Percentiles rank a stretch among this genome's conserved stretches.
Conservation (phyloP, 2,888 invertebrate genomes). For the Spodoptera picta region DNA sequence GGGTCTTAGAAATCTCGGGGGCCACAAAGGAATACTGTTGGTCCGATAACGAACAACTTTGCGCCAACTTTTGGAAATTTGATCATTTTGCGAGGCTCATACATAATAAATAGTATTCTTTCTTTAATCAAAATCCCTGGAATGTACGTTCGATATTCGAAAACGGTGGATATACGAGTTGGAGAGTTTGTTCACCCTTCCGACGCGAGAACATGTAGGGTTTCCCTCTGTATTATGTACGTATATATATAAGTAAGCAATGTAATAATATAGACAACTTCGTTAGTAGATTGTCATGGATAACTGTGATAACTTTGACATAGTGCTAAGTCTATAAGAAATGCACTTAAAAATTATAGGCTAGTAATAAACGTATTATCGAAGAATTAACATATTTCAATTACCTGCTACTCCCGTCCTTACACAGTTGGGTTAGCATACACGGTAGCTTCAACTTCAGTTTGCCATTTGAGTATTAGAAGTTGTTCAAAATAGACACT, state of each 20-base stretch:
- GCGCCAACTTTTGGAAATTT: constrained; percentile 46
- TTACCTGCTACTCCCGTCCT: no score
- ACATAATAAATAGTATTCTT: constrained; percentile 47
- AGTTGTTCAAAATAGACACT: no score
- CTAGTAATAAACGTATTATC: no score
- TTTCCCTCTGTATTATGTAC: constrained; percentile 20
- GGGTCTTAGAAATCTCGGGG: constrained; percentile 34
- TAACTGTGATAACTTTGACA: no score
- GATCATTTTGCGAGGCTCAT: constrained; percentile 45
- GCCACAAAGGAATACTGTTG: constrained; percentile 37
- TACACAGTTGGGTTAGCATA: no score
- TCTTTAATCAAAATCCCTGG: constrained; percentile 36
- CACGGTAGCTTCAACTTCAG: no score
- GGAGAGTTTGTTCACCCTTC: constrained; percentile 40
- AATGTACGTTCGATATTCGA: constrained; percentile 31
- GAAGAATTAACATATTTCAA: no score
- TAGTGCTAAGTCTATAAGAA: no score
- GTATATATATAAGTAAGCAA: constrained; percentile 9
- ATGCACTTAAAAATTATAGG: no score
- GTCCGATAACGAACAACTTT: constrained; percentile 45
- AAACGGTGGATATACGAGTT: constrained; percentile 37
- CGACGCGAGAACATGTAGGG: constrained; percentile 25
- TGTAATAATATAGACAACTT: constrained; percentile 37
- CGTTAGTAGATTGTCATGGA: background rate
- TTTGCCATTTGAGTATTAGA: no score